A percentile compares a stretch with the other conserved stretches of the same genome.
These are phyloP conservation scores for Chaetogeoica ovagalla DNA, from an alignment of 2,888 invertebrate species.

Conservation along the genomic window DNA sequence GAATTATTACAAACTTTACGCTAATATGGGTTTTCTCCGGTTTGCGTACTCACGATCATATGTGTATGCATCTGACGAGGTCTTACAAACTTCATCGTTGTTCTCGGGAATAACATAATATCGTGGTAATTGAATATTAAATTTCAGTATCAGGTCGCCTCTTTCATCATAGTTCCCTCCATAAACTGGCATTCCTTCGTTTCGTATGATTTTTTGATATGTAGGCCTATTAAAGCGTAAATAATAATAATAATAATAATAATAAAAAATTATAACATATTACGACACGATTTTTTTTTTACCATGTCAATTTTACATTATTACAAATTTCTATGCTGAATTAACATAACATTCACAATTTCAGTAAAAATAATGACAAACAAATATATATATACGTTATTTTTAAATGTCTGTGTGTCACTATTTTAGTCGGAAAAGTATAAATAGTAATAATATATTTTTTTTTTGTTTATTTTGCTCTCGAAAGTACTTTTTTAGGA, in stretches of 20 bases:
- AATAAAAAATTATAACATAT: too few species aligned
- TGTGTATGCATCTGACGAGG: not conserved
- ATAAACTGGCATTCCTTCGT: conserved; percentile 31
- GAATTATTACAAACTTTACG: too few species aligned
- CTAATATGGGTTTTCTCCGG: too few species aligned
- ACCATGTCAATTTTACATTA: too few species aligned
- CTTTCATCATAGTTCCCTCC: not conserved
- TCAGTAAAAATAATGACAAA: not conserved
- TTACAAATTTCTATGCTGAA: too few species aligned
- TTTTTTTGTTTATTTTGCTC: too few species aligned
- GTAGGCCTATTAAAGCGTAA: conserved; percentile 4
- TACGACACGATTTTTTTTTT: too few species aligned
- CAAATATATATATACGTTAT: not conserved
- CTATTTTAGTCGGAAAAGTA: not conserved
- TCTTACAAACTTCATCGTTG: not conserved
- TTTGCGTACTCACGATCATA: not conserved
- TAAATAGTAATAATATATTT: not conserved
- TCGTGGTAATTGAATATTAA: conserved; percentile 5
- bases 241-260: too few species aligned
- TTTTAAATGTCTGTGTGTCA: not conserved
- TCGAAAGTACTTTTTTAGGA: too few species aligned
- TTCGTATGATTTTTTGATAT: conserved; percentile 20
- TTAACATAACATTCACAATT: not conserved
- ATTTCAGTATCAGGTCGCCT: conserved; percentile 15
- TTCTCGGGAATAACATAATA: not conserved